Evolutionary conservation across 2,113 vertebrate species (phyloP), one percentile per base, ranked within the genome.

Genomic region (Caracal caracal): DNA sequence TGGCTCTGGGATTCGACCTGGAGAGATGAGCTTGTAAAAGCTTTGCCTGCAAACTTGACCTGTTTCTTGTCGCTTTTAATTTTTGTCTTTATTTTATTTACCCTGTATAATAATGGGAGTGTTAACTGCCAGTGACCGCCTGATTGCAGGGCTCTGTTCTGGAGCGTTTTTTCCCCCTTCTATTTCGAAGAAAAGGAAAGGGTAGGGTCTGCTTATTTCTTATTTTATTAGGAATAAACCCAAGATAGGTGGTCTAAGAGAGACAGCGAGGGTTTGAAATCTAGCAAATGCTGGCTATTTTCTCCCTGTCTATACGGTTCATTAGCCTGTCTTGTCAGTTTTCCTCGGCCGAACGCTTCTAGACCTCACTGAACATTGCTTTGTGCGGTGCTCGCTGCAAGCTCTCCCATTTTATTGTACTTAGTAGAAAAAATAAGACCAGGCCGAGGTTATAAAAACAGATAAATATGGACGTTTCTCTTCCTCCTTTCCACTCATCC

Each of bases 31-130:
- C 99, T 99, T 98, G 98, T 99, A 99, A 99, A 99, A 99, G 99
- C 99, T 93, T 99, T 96, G 99, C 99, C 98, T 99, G 99, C 99
- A 99, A 99, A 99, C 99, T 99, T 99, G 99, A 99, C 99, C 99
- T 99, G 99, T 97, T 99, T 98, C 99, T 99, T 99, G 99, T 99
- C 99, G 98, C 99, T 99, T 99, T 99, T 99, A 99, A 99, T 99
- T 99, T 99, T 99, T 98, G 98, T 98, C 98, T 99, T 98, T 98
- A 98, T 98, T 99, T 98, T 99, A 98, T 99, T 98, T 99, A 98
- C 98, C 98, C 97, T 99, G 98, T 97, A 80, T 98, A 96, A 98
- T 97, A 98, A 98, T 98, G 47, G 98, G 95, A 98, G 96, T 73
- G 97, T 94, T 98, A 53, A 88, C 92, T 22, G 96, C 73, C 98